Evolutionary conservation across 2,113 vertebrate genomes (phyloP).

Genomic region (Trematocara unimaculatum): DNA sequence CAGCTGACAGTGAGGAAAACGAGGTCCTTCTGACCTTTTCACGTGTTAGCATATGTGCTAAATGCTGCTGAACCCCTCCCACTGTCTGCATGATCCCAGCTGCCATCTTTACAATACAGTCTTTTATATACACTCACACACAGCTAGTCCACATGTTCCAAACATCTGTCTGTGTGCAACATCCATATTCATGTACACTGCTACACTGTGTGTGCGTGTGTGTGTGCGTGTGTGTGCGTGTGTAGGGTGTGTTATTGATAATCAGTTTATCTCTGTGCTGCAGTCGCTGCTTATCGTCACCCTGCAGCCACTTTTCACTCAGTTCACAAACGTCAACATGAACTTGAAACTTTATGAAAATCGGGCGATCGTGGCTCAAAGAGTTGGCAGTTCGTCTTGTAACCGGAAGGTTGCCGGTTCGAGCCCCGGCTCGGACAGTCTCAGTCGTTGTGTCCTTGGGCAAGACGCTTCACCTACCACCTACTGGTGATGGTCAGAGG

Average conservation of each 20-base stretch:
- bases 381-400: too few species aligned
- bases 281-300: not conserved
- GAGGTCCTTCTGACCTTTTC: not conserved
- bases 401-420: too few species aligned
- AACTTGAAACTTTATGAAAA: not conserved
- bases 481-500: too few species aligned
- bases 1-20: not conserved
- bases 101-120: not conserved
- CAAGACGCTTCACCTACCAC: too few species aligned
- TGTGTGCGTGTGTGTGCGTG: fast-evolving
- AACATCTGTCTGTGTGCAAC: not conserved
- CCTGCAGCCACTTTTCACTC: not conserved
- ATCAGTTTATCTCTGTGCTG: not conserved
- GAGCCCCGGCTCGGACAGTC: too few species aligned
- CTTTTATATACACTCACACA: not conserved
- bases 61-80: not conserved
- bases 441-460: too few species aligned
- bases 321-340: not conserved
- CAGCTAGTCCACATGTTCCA: not conserved
- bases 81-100: not conserved
- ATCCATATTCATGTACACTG: not conserved
- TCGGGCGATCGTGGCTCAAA: too few species aligned
- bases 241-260: not conserved
- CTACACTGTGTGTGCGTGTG: fast-evolving
- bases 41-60: not conserved